These are phyloP conservation scores for Fistularia commersonii DNA, from an alignment of 2,797 vertebrate species.

Conservation along the genomic window DNA sequence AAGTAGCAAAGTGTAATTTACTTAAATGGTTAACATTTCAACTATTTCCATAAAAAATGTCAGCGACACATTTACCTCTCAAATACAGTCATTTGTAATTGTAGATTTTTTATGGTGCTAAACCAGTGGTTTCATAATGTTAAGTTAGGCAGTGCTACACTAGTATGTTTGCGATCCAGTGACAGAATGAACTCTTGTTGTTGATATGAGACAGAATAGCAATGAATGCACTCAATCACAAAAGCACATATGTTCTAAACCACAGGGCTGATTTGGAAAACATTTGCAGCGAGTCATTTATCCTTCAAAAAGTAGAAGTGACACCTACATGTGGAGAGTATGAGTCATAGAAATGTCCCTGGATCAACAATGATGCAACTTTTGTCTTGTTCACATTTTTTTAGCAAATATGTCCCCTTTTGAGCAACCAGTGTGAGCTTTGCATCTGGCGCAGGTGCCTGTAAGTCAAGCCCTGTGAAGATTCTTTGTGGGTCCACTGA, in stretches of 20 bases:
- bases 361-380: slow-evolving; percentile 36
- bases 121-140: no score
- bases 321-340: slow-evolving; percentile 35
- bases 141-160: no score
- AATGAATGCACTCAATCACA: slow-evolving; percentile 23
- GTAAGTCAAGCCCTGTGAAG: slow-evolving; percentile 33
- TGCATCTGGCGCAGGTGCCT: slow-evolving; percentile 59
- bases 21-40: no score
- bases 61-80: no score
- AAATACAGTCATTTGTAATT: no score
- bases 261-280: slow-evolving; percentile 43
- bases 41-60: neutral
- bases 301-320: slow-evolving; percentile 39
- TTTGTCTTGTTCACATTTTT: slow-evolving; percentile 39
- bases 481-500: slow-evolving; percentile 51
- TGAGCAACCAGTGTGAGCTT: slow-evolving; percentile 46
- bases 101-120: no score
- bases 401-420: slow-evolving; percentile 30
- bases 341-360: slow-evolving; percentile 37
- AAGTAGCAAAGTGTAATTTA: no score
- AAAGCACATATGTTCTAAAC: slow-evolving; percentile 31
- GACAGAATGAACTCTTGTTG: neutral
- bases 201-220: neutral
- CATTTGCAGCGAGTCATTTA: slow-evolving; percentile 46
- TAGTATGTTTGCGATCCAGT: slow-evolving; percentile 8